Conservation (phyloP, 2,113 vertebrate species). For the Hemibagrus wyckioides region DNA sequence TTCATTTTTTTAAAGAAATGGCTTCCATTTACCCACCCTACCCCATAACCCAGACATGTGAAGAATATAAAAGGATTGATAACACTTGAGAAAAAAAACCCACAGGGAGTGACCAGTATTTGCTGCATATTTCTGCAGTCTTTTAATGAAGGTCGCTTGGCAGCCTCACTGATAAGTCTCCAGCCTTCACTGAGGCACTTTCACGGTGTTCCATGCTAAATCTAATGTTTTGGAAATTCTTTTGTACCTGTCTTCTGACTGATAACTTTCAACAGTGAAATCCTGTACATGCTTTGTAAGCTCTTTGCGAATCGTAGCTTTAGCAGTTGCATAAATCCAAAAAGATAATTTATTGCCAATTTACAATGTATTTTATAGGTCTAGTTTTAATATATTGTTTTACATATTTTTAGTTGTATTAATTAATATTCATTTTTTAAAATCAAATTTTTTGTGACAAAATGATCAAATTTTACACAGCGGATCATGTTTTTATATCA, state of each 20-base stretch:
- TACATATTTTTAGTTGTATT: no score
- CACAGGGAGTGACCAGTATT: background rate
- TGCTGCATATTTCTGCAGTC: background rate
- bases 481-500: background rate
- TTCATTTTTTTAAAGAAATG: background rate
- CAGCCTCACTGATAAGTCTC: background rate
- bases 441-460: no score
- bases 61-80: background rate
- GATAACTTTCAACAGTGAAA: background rate
- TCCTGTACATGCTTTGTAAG: background rate
- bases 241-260: background rate
- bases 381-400: background rate
- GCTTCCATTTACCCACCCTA: background rate
- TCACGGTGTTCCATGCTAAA: background rate
- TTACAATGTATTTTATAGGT: background rate
- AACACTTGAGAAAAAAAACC: background rate
- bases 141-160: background rate
- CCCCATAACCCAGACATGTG: background rate
- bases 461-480: no score
- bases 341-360: background rate
- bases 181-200: background rate
- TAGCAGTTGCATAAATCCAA: background rate
- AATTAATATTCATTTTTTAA: no score
- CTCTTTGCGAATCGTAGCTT: background rate
- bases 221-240: background rate